Evolutionary conservation across 2,113 vertebrate species (phyloP).

Genomic region (Lasiurus cinereus): DNA sequence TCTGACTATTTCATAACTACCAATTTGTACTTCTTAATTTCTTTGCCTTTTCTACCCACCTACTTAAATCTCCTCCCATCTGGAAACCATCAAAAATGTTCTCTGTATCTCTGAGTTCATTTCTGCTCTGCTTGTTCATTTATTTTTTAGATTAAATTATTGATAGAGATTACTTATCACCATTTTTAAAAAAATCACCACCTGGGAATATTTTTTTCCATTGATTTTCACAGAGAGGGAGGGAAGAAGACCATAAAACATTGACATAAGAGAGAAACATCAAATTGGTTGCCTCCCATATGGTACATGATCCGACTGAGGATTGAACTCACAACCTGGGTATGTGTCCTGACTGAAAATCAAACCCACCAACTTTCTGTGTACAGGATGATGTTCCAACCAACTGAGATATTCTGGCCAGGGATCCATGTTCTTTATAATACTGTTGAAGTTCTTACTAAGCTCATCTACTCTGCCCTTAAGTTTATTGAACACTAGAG

Average conservation of each 20-base stretch:
- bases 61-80: neutral
- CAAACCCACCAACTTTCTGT: neutral
- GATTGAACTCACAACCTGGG: neutral
- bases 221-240: neutral
- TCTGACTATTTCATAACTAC: neutral
- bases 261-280: neutral
- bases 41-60: neutral
- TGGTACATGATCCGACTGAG: neutral
- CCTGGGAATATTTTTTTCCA: neutral
- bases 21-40: neutral
- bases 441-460: neutral
- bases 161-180: neutral
- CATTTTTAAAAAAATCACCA: neutral
- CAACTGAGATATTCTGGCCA: neutral
- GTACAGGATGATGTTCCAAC: neutral
- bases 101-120: neutral
- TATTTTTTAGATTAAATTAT: neutral
- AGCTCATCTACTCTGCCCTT: neutral
- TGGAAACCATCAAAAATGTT: neutral
- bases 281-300: neutral
- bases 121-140: neutral
- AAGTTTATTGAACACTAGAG: neutral
- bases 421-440: neutral
- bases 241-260: neutral
- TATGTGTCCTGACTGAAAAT: neutral